phyloP scores from a whole-genome alignment of 2,888 invertebrate species.

The Andrena bucephala region DNA sequence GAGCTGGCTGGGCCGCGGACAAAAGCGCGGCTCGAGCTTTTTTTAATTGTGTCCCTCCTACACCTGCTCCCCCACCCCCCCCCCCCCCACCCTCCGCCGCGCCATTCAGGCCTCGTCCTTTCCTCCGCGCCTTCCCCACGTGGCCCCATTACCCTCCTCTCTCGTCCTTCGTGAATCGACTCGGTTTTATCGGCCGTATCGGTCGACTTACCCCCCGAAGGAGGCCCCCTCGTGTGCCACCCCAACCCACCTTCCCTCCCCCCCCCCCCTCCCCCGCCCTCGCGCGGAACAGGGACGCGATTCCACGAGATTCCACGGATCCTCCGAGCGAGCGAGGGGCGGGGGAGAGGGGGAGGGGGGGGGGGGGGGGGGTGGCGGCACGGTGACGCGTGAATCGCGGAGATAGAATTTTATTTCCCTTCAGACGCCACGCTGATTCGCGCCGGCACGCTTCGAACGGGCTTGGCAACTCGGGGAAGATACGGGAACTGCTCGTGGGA shows the following conservation, averaged over 20 bases:
- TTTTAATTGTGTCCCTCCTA: conserved; percentile 74
- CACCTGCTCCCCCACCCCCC: conserved; percentile 56
- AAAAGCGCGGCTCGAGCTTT: conserved; percentile 74
- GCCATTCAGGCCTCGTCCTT: conserved; percentile 24
- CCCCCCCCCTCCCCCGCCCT: background rate
- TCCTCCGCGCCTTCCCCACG: conserved; percentile 41
- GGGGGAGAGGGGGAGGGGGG: too few relatives aligned
- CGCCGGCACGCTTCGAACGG: conserved; percentile 8
- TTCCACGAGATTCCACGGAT: conserved; percentile 34
- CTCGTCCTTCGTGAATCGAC: conserved; percentile 42
- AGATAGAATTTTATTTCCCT: conserved; percentile 51
- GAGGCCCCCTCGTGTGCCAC: conserved; percentile 11
- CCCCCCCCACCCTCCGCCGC: background rate
- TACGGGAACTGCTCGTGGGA: background rate
- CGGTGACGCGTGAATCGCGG: conserved; percentile 28
- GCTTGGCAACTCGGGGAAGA: background rate
- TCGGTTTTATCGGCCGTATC: conserved; percentile 38
- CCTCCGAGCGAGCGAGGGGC: conserved; percentile 21
- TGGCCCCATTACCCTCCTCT: conserved; percentile 60
- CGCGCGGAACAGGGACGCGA: conserved; percentile 33
- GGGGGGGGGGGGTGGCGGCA: background rate
- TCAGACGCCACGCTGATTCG: conserved; percentile 23
- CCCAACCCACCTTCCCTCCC: too few relatives aligned
- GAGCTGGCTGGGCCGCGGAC: conserved; percentile 52
- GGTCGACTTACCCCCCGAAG: conserved; percentile 34